Conservation (phyloP, 2,888 invertebrate species). For the Rutpela maculata region DNA sequence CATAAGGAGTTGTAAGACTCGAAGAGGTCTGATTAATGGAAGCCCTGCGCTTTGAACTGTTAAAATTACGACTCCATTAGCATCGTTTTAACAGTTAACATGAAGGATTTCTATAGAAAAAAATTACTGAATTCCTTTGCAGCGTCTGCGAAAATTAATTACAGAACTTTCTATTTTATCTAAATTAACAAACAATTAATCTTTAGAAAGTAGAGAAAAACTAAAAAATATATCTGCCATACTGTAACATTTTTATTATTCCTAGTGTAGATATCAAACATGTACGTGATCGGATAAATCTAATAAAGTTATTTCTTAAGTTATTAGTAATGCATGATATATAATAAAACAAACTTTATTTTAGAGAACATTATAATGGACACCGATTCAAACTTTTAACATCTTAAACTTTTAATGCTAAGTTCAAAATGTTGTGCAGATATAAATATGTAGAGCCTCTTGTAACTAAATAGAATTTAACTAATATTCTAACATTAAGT, state of each 20-base stretch:
- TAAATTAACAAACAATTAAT: conserved; percentile 16
- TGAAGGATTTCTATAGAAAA: conserved; percentile 17
- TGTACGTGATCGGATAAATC: too few relatives aligned
- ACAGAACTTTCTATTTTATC: conserved; percentile 16
- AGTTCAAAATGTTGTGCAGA: too few relatives aligned
- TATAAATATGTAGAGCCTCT: too few relatives aligned
- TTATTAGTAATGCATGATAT: too few relatives aligned
- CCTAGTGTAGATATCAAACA: too few relatives aligned
- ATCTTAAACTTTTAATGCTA: too few relatives aligned
- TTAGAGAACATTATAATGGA: too few relatives aligned
- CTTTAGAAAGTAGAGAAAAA: not conserved
- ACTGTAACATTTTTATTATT: not conserved
- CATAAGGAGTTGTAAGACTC: conserved; percentile 19
- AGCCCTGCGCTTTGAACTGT: conserved; percentile 35
- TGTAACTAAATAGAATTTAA: too few relatives aligned
- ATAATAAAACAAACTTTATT: too few relatives aligned
- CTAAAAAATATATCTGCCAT: not conserved
- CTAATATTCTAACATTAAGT: too few relatives aligned
- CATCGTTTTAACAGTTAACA: conserved; percentile 35
- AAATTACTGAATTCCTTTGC: conserved; percentile 15
- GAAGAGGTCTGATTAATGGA: conserved; percentile 33
- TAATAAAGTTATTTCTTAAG: too few relatives aligned
- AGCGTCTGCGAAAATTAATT: conserved; percentile 29
- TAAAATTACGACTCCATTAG: conserved; percentile 40
- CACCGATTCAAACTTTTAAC: too few relatives aligned